phyloP scores from a whole-genome alignment of 2,113 vertebrate genomes.

The Anolis sagrei region DNA sequence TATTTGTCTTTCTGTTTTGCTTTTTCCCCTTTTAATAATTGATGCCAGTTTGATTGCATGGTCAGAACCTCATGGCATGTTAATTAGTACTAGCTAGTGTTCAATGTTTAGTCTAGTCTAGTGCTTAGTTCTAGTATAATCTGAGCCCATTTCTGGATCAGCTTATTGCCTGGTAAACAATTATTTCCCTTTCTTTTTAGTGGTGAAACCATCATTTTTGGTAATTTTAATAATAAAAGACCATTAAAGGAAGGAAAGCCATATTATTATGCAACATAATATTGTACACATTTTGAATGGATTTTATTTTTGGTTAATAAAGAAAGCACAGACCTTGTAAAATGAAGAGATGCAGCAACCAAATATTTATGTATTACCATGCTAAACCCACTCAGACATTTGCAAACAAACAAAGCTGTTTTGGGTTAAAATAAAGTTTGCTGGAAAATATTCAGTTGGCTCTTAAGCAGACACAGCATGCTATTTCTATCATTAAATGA shows the following conservation, averaged over 20 bases:
- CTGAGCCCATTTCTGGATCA: not conserved
- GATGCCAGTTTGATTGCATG: too few relatives aligned
- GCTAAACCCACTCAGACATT: not conserved
- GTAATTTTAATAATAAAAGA: not conserved
- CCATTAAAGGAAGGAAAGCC: not conserved
- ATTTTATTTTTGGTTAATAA: not conserved
- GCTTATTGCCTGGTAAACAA: not conserved
- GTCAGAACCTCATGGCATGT: too few relatives aligned
- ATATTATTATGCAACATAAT: not conserved
- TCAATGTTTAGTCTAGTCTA: too few relatives aligned
- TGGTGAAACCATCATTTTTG: not conserved
- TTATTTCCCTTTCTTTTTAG: not conserved
- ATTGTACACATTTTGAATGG: not conserved
- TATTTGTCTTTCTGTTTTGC: too few relatives aligned
- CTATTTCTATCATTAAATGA: not conserved
- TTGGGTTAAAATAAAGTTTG: constrained; percentile 7
- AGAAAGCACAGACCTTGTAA: not conserved
- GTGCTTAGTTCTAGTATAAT: not conserved
- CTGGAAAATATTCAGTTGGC: constrained; percentile 9
- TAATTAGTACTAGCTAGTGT: too few relatives aligned
- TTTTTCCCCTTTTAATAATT: too few relatives aligned
- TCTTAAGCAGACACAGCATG: constrained; percentile 2
- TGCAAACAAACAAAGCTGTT: constrained; percentile 21
- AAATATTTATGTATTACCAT: not conserved
- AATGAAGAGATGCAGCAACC: not conserved